Evolutionary conservation across 2,888 invertebrate species (phyloP).

Genomic region (Elegia similella): DNA sequence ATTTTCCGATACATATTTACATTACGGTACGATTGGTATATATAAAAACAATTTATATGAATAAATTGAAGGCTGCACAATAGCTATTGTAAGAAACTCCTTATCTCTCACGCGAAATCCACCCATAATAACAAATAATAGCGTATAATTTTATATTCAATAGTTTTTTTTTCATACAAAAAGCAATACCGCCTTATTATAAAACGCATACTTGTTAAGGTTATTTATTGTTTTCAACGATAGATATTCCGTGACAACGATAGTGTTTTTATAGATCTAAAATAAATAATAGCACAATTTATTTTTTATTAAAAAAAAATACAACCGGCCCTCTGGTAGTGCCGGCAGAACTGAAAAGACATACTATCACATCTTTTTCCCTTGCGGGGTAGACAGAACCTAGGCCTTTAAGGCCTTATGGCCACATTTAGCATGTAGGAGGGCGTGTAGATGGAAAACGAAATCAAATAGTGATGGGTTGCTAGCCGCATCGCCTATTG

Average conservation of each 20-base stretch:
- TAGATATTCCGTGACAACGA: not conserved
- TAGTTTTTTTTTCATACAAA: not conserved
- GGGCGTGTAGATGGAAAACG: too few species aligned
- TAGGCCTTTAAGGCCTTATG: too few species aligned
- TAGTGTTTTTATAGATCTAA: too few species aligned
- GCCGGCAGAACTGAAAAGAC: too few species aligned
- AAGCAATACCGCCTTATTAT: not conserved
- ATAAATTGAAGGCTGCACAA: not conserved
- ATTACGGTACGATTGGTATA: not conserved
- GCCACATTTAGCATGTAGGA: too few species aligned
- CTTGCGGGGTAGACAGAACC: too few species aligned
- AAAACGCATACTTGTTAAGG: not conserved
- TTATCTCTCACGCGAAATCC: not conserved
- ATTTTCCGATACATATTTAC: not conserved
- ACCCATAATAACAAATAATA: not conserved
- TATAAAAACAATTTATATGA: not conserved
- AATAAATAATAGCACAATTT: too few species aligned
- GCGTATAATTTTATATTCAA: not conserved
- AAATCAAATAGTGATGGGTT: too few species aligned
- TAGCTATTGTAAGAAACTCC: not conserved
- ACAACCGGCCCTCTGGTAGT: too few species aligned
- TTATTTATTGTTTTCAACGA: not conserved
- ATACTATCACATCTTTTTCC: too few species aligned
- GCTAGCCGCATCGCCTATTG: too few species aligned
- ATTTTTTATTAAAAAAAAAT: too few species aligned